Conservation (phyloP, 1,140 invertebrate species). For the Camponotus pennsylvanicus region DNA sequence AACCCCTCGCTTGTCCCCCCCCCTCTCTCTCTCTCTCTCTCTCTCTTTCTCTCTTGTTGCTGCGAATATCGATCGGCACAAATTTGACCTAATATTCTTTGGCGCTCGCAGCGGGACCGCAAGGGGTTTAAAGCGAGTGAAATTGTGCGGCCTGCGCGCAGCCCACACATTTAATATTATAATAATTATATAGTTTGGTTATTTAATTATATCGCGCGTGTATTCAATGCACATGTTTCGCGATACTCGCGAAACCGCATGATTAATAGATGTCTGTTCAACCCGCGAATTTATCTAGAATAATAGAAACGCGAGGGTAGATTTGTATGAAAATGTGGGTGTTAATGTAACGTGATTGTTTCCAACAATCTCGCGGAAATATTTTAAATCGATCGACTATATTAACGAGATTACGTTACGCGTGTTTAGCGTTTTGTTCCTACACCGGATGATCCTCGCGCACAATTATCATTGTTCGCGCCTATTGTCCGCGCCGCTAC, state of each 20-base stretch:
- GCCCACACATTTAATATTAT: conserved; percentile 34
- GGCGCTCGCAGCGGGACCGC: conserved; percentile 17
- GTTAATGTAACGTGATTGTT: conserved; percentile 14
- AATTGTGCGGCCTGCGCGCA: not conserved
- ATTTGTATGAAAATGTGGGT: conserved; percentile 32
- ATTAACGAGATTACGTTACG: conserved; percentile 4
- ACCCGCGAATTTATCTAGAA: conserved; percentile 25
- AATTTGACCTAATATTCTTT: conserved; percentile 53
- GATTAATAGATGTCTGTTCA: conserved; percentile 54
- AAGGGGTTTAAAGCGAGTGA: conserved; percentile 13
- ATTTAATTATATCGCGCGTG: conserved; percentile 41
- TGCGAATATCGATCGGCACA: conserved; percentile 42
- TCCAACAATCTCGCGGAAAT: conserved; percentile 13
- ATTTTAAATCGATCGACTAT: conserved; percentile 35
- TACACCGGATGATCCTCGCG: not conserved
- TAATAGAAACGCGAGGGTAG: conserved; percentile 38
- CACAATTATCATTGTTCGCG: not conserved
- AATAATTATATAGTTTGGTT: conserved; percentile 19
- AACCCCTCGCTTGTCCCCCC: not conserved
- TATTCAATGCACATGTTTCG: conserved; percentile 5
- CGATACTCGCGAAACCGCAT: conserved; percentile 42
- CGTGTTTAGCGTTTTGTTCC: not conserved
- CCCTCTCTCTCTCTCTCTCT: no score
- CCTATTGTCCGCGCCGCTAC: not conserved
- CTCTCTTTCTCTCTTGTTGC: not conserved